Base-by-base conservation (phyloP, 2,888 invertebrate genomes). In the Eremobia ochroleuca region DNA sequence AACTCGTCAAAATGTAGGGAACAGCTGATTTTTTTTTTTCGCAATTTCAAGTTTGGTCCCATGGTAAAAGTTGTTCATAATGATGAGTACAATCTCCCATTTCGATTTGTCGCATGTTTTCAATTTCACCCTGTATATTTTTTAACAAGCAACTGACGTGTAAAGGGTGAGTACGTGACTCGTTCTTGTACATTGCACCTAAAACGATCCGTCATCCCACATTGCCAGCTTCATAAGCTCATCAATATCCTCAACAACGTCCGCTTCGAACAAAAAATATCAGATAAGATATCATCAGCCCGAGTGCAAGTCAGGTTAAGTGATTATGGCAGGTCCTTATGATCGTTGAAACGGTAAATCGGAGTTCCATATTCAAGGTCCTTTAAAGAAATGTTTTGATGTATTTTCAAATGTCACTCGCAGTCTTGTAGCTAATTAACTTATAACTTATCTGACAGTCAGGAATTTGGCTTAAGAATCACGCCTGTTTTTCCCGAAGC, bases 321-420 rank as follows among this genome's bases (percentile, higher is more conserved):
- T 72, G 40, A 18, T 46, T 37, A 28, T 13, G 52, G 21, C 81
- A 77, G 64, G 34, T 77, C 34, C 34, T 62, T 62, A 37, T 55
- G 75, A n/a, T 55, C 43, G 6, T 31, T 11, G 43, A 25, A 52
- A 52, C 37, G 15, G 34, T 28, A 55, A 52, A 55, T 55, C 28
- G 4, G 31, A 62, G 34, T n/a, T 61, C 34, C 15, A 62, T 6
- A 46, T 75, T 74, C 62, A 62, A 81, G n/a, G n/a, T 34, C 37
- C 59, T 77, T 61, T 55, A 31, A 31, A 46, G 11, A 34, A 49
- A 73, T 78, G 46, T 31, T 46, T 55, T 64, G 62, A 55, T 40
- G 18, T 46, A 64, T 37, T 68, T 75, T 81, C 34, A 77, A 74
- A 81, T 52, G 43, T 75, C 76, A 46, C 28, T 74, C 15, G 4